phyloP scores from a whole-genome alignment of 2,888 invertebrate genomes.

The Trisateles emortualis region DNA sequence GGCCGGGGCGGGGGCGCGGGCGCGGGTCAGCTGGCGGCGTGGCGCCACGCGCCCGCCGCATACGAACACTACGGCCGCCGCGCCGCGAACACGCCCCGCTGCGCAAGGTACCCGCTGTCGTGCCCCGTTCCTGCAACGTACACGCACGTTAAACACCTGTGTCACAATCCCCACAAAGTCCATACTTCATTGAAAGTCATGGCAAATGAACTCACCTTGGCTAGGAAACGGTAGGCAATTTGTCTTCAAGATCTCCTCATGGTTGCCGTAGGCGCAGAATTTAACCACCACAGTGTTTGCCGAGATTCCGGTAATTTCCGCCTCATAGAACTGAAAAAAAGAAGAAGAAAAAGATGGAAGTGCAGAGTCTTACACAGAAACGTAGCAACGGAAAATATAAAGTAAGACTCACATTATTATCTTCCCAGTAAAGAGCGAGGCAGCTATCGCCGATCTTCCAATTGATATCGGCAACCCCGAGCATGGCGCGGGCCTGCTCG shows the following conservation, averaged over 20 bases:
- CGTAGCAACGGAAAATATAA: too few species aligned
- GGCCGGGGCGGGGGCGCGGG: slow-evolving; percentile 14
- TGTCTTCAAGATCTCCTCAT: slow-evolving; percentile 94
- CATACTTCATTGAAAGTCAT: neutral
- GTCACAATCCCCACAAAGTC: neutral
- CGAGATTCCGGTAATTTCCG: slow-evolving; percentile 93
- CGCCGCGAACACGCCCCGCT: slow-evolving; percentile 56
- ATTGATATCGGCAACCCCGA: slow-evolving; percentile 83
- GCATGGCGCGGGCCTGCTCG: slow-evolving; percentile 84
- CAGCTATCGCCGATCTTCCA: slow-evolving; percentile 95
- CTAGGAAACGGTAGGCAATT: slow-evolving; percentile 91
- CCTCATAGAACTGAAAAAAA: slow-evolving; percentile 91
- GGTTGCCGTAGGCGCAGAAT: slow-evolving; percentile 95
- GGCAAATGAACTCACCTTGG: slow-evolving; percentile 66
- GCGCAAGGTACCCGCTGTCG: slow-evolving; percentile 52
- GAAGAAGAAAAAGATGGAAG: neutral
- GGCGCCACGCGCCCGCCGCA: slow-evolving; percentile 58
- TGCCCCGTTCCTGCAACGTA: slow-evolving; percentile 14
- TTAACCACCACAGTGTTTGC: slow-evolving; percentile 94
- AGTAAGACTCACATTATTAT: slow-evolving; percentile 90
- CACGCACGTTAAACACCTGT: neutral
- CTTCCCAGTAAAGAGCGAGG: slow-evolving; percentile 97
- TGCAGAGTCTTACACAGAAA: neutral
- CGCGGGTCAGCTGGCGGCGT: slow-evolving; percentile 22
- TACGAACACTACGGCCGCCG: slow-evolving; percentile 73